phyloP scores from a whole-genome alignment of 2,797 vertebrate species.

The Mormyrus proboscirostris region DNA sequence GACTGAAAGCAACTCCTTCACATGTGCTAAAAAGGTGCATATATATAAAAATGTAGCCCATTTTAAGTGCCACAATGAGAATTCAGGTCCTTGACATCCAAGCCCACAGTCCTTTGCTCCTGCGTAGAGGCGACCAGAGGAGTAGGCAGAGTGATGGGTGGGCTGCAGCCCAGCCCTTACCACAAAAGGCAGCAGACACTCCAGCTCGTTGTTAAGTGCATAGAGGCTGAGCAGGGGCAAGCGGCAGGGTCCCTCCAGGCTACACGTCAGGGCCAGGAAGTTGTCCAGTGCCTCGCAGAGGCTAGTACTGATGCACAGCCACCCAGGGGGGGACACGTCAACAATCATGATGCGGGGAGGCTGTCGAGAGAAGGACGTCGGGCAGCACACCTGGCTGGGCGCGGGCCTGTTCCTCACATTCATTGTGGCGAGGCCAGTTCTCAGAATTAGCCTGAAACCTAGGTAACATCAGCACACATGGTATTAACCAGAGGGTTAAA shows the following conservation, averaged over 20 bases:
- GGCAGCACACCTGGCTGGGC: slow-evolving; percentile 41
- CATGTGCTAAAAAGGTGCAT: background rate
- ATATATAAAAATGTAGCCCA: background rate
- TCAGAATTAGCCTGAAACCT: background rate
- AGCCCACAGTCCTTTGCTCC: background rate
- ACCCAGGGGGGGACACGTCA: slow-evolving; percentile 69
- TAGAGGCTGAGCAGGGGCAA: slow-evolving; percentile 82
- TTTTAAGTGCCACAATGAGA: background rate
- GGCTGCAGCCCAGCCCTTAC: slow-evolving; percentile 52
- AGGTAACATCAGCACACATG: background rate
- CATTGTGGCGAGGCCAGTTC: slow-evolving; percentile 25
- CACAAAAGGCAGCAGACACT: slow-evolving; percentile 87
- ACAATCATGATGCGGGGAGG: slow-evolving; percentile 72
- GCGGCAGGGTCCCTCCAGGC: slow-evolving; percentile 69
- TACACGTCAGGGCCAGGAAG: slow-evolving; percentile 70
- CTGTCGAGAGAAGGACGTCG: slow-evolving; percentile 54
- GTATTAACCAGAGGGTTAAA: background rate
- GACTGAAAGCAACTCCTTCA: background rate
- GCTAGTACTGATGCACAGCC: slow-evolving; percentile 61
- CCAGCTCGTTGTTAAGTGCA: slow-evolving; percentile 70
- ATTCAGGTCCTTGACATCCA: background rate
- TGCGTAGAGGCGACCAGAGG: background rate
- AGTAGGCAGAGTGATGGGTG: background rate
- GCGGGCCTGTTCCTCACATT: slow-evolving; percentile 46
- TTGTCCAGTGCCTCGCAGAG: slow-evolving; percentile 86